Evolutionary conservation across 2,113 vertebrate genomes (phyloP).

Genomic region (Calyptommatus sinebrachiatus): DNA sequence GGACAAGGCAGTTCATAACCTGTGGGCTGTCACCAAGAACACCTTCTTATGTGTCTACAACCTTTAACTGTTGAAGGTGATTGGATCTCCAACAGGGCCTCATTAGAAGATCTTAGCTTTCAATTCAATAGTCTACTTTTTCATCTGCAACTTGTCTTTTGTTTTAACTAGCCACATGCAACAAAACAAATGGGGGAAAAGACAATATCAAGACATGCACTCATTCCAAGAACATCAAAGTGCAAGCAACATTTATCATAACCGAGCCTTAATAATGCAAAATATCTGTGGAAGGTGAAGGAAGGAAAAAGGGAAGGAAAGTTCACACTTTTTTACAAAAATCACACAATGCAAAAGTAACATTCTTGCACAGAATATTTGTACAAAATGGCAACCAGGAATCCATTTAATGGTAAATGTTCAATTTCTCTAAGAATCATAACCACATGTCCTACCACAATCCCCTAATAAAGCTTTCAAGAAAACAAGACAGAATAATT

Average conservation of each 20-base stretch:
- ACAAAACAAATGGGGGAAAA: not conserved
- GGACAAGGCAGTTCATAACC: too few species aligned
- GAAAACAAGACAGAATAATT: conserved; percentile 20
- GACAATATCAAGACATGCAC: not conserved
- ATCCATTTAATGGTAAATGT: conserved; percentile 47
- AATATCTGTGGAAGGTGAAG: not conserved
- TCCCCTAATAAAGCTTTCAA: conserved; percentile 28
- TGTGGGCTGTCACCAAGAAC: too few species aligned
- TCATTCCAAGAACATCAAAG: not conserved
- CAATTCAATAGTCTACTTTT: conserved; percentile 11
- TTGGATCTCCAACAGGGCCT: too few species aligned
- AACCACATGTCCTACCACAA: not conserved
- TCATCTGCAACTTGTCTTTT: not conserved
- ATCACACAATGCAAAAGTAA: conserved; percentile 28
- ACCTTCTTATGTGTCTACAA: too few species aligned
- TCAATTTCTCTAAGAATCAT: conserved; percentile 43
- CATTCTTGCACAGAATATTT: conserved; percentile 39
- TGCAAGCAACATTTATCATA: conserved; percentile 29
- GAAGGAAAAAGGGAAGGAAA: conserved; percentile 25
- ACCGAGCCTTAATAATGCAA: not conserved
- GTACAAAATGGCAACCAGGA: conserved; percentile 39
- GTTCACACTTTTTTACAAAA: conserved; percentile 32
- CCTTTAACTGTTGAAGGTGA: too few species aligned
- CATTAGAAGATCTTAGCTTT: not conserved
- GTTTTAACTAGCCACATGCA: not conserved